phyloP scores from a whole-genome alignment of 1,140 invertebrate species.

The Cyrtorhinus lividipennis region DNA sequence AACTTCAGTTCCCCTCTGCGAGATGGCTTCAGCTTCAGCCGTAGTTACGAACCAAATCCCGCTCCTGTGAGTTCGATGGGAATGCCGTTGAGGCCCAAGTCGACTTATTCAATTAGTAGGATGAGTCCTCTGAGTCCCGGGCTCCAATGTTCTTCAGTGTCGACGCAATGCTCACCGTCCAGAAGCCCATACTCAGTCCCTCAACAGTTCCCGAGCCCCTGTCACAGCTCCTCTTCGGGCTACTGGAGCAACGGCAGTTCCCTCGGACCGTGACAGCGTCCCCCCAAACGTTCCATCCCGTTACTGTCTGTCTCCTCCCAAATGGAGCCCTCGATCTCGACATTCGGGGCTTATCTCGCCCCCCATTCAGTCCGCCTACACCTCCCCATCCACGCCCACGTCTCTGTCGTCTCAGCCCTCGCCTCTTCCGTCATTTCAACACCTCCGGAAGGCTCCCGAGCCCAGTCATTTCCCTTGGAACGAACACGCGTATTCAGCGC shows the following conservation, averaged over 20 bases:
- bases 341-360: neutral
- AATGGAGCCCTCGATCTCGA: neutral
- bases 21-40: neutral
- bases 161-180: neutral
- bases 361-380: neutral
- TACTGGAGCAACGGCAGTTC: neutral
- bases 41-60: neutral
- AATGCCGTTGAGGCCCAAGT: neutral
- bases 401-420: neutral
- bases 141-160: conserved; percentile 1
- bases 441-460: no score
- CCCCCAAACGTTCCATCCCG: neutral
- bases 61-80: neutral
- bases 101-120: neutral
- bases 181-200: neutral
- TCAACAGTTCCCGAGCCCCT: neutral
- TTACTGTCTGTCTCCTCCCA: neutral
- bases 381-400: neutral
- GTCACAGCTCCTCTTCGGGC: neutral
- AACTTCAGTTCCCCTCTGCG: neutral
- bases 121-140: neutral
- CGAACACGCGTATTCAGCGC: no score
- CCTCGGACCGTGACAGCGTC: neutral
- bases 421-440: neutral
- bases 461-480: no score